Evolutionary conservation across 2,888 invertebrate genomes (phyloP).

Genomic region (Pheosia gnoma): DNA sequence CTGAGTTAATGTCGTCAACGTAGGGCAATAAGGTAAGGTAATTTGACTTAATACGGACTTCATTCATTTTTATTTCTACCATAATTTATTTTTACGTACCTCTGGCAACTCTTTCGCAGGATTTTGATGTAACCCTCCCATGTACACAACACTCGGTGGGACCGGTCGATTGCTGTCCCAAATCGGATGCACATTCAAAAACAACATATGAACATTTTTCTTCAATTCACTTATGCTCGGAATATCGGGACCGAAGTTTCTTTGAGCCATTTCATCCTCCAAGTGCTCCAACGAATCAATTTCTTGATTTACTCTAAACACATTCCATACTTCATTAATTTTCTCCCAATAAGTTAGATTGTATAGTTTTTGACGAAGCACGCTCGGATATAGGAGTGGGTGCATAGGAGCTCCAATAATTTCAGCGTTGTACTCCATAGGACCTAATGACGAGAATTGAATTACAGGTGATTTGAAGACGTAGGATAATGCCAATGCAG

Average conservation of each 20-base stretch:
- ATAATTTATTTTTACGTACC: slow-evolving; percentile 41
- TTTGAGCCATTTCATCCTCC: slow-evolving; percentile 30
- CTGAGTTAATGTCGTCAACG: no score
- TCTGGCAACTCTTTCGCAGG: slow-evolving; percentile 59
- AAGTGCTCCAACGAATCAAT: slow-evolving; percentile 9
- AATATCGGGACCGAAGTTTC: slow-evolving; percentile 40
- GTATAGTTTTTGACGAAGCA: slow-evolving; percentile 31
- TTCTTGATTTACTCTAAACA: slow-evolving; percentile 18
- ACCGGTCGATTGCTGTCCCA: slow-evolving; percentile 60
- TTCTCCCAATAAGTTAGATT: slow-evolving; percentile 51
- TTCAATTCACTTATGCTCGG: slow-evolving; percentile 39
- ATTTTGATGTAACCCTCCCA: slow-evolving; percentile 69
- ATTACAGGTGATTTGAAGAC: slow-evolving; percentile 52
- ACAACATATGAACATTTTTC: slow-evolving; percentile 58
- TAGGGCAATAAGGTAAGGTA: no score
- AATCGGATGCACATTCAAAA: slow-evolving; percentile 65
- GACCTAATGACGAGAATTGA: slow-evolving; percentile 51
- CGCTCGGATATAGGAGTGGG: slow-evolving; percentile 48
- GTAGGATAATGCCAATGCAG: slow-evolving; percentile 37
- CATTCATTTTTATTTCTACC: no score
- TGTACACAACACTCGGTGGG: slow-evolving; percentile 62
- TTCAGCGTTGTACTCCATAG: slow-evolving; percentile 26
- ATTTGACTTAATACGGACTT: no score
- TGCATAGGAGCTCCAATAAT: slow-evolving; percentile 47
- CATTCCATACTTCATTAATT: slow-evolving; percentile 33